Conservation (phyloP, 1,140 invertebrate genomes). For the Chlorops oryzae region DNA sequence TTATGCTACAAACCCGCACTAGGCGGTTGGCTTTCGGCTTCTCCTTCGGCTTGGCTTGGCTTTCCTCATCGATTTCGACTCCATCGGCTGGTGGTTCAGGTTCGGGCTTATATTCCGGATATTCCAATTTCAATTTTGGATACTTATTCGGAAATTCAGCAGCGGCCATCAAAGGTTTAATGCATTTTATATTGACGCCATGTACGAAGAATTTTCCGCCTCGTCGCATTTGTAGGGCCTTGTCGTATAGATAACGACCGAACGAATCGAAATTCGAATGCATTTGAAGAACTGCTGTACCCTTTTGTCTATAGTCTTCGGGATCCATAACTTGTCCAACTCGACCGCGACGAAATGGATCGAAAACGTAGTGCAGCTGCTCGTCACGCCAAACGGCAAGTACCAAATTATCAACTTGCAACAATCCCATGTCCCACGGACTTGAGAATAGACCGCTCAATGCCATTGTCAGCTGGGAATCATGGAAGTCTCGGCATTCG, state of each 20-base stretch:
- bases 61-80: not conserved
- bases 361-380: conserved; percentile 49
- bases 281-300: conserved; percentile 34
- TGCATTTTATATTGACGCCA: conserved; percentile 33
- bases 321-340: conserved; percentile 35
- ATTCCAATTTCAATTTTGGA: conserved; percentile 26
- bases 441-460: conserved; percentile 45
- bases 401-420: conserved; percentile 46
- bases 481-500: conserved; percentile 31
- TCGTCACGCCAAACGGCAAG: conserved; percentile 49
- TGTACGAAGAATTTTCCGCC: conserved; percentile 45
- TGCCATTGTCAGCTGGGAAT: conserved; percentile 39
- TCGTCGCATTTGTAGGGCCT: conserved; percentile 37
- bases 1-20: conserved; percentile 23
- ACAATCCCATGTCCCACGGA: conserved; percentile 43
- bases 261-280: conserved; percentile 42
- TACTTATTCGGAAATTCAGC: conserved; percentile 28
- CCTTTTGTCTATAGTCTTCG: conserved; percentile 36
- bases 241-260: conserved; percentile 28
- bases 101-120: conserved; percentile 19
- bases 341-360: conserved; percentile 45
- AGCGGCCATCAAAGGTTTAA: conserved; percentile 31
- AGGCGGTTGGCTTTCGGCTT: not conserved
- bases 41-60: not conserved
- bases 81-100: not conserved